Evolutionary conservation across 1,140 invertebrate genomes (phyloP), one percentile per base, ranked within the genome.

Genomic region (Hypsibius dujardini): DNA sequence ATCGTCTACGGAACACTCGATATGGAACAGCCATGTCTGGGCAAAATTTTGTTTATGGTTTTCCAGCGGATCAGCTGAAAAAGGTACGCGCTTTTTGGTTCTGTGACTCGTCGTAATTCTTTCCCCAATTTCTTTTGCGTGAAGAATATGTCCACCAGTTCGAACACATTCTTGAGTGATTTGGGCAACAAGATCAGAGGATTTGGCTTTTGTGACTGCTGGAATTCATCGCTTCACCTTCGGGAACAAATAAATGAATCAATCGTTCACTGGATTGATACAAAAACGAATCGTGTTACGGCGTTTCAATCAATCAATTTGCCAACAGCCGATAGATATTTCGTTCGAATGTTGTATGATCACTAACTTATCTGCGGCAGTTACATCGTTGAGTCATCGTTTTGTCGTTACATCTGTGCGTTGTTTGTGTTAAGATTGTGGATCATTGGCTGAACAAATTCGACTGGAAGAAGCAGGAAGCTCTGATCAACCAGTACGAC

Each of bases 381-480:
- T 28, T 28, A 28, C 28, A 28, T 28, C 28, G 28, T 28, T 28
- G 28, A 28, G 28, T 28, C 28, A 28, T 28, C 28, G 28, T 28
- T 56, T 56, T 56, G 50, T 56, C n/a, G 7, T 56, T 56, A n/a
- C 7, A 56, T 56, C n/a, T 56, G 7, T 28, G 28, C 28, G 28
- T 28, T 28, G 28, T 28, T 28, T 28, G 28, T 28, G 28, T 28
- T n/a, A 7, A 86, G 0, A 83, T 86, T 59, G 82, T 89, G 83
- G 80, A 87, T 82, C 86, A 89, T 78, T 88, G 88, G 89, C 76
- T 79, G 1, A 75, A 84, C n/a, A 80, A 85, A 40, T 92, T 89
- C 77, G 80, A 90, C 74, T 92, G 90, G 84, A 75, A 81, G 79
- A 73, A 85, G 74, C 82, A 87, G 59, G 86, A 88, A 75, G 77